Percentiles rank a stretch among this genome's conserved stretches.
phyloP scores from a whole-genome alignment of 1,140 invertebrate species.

The Drosophila parvula region DNA sequence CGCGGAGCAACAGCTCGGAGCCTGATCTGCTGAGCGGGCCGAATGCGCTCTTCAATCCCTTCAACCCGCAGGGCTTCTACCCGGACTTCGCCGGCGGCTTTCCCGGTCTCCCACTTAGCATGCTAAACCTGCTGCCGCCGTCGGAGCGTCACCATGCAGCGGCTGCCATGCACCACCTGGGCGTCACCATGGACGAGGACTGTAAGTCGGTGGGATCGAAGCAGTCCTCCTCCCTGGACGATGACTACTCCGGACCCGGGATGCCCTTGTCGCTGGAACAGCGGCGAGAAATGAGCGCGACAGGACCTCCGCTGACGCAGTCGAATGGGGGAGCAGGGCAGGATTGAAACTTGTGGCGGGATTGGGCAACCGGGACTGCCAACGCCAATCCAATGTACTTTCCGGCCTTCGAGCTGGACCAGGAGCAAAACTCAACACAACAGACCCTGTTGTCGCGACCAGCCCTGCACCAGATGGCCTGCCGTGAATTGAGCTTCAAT shows the following conservation, averaged over 20 bases:
- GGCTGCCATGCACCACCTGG: conserved; percentile 84
- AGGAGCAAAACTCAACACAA: conserved; percentile 20
- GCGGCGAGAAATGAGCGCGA: conserved; percentile 59
- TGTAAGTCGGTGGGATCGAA: conserved; percentile 88
- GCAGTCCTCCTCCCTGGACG: conserved; percentile 87
- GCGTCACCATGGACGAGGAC: conserved; percentile 86
- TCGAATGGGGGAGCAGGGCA: conserved; percentile 87
- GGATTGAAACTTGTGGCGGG: conserved; percentile 85
- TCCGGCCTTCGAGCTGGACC: conserved; percentile 71
- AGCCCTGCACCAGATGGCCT: conserved; percentile 33
- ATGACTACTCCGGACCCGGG: conserved; percentile 84
- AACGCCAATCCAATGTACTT: conserved; percentile 83
- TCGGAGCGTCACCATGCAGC: conserved; percentile 87
- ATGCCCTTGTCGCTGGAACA: conserved; percentile 85
- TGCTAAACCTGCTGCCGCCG: conserved; percentile 92
- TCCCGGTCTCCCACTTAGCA: conserved; percentile 90
- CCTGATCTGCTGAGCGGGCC: conserved; percentile 86
- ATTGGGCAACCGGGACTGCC: conserved; percentile 74
- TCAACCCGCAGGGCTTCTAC: conserved; percentile 89
- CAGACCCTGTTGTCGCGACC: conserved; percentile 33
- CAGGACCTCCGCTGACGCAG: conserved; percentile 84
- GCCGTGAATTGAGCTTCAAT: conserved; percentile 76
- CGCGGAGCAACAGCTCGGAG: conserved; percentile 87
- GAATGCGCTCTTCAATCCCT: conserved; percentile 89
- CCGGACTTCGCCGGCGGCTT: conserved; percentile 91